Evolutionary conservation across 2,797 vertebrate genomes (phyloP), one percentile per base, ranked within the genome.

Genomic region (Gastrophryne carolinensis): DNA sequence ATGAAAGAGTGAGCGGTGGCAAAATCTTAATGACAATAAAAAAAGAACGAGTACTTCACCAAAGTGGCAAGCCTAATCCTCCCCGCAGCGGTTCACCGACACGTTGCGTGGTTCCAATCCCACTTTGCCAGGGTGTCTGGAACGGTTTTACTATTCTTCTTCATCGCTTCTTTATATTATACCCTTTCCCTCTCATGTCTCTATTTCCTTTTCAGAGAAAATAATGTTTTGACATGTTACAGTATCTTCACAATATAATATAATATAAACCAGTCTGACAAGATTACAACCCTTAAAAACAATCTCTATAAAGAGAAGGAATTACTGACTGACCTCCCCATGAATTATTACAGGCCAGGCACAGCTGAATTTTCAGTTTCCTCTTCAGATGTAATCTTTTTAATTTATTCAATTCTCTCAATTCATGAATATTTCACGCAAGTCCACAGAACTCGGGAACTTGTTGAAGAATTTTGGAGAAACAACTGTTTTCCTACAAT

Each of bases 341-440:
- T 68, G 65, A 54, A 68, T 54, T 68, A 39, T 68, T 68, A 56
- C 56, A 56, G 17, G 30, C 10, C 21, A 68, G 50, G 37, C 65
- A 54, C 65, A 19, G 53, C 23, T 34, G 50, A 68, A 56, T 68
- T 68, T 23, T 54, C 65, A 17, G 49, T 8, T 49, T 68, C 56
- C 50, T 24, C 35, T 50, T 68, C 34, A 68, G 65, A 68, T 68
- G 65, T 68, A 68, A 68, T 68, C 65, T 68, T 37, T 68, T 68
- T 50, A 68, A 68, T 68, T 68, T 68, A 41, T 24, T 54, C 50
- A 50, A 37, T 68, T 68, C 29, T 68, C 65, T 34, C 50, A 56
- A 68, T 54, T 68, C 65, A 68, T 68, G 65, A 68, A 68, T 68
- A 68, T 68, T 68, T 68, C 24, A 68, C 32, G 56, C 9, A 5